phyloP scores from a whole-genome alignment of 2,113 vertebrate genomes.

The Tragelaphus scriptus region DNA sequence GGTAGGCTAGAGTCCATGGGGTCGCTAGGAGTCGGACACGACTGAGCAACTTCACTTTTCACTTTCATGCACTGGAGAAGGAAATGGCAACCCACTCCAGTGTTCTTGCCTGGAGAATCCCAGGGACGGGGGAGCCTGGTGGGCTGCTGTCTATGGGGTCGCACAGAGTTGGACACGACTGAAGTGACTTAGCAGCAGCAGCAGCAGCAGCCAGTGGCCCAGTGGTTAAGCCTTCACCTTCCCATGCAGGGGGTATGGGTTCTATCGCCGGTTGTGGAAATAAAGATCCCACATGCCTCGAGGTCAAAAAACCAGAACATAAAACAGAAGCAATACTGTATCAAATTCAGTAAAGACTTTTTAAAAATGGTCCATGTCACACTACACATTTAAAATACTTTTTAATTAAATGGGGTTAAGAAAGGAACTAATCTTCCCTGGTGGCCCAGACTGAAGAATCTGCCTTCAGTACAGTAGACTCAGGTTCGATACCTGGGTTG shows the following conservation, averaged over 20 bases:
- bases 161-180: too few relatives aligned
- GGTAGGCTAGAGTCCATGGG: too few relatives aligned
- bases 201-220: not conserved
- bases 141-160: too few relatives aligned
- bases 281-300: not conserved
- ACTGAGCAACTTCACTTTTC: too few relatives aligned
- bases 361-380: not conserved
- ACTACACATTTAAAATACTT: not conserved
- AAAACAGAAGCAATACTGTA: not conserved
- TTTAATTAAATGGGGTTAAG: not conserved
- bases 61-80: too few relatives aligned
- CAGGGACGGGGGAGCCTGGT: too few relatives aligned
- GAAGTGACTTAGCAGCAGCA: too few relatives aligned
- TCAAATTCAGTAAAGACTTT: not conserved
- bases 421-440: not conserved
- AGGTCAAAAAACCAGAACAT: not conserved
- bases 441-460: not conserved
- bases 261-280: accelerated
- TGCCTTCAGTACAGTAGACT: not conserved
- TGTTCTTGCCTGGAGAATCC: too few relatives aligned
- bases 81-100: too few relatives aligned
- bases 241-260: not conserved
- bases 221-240: not conserved
- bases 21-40: too few relatives aligned
- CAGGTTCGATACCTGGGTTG: not conserved